Evolutionary conservation across 2,797 vertebrate species (phyloP), one percentile per base, ranked within the genome.

Genomic region (Sardinella longiceps): DNA sequence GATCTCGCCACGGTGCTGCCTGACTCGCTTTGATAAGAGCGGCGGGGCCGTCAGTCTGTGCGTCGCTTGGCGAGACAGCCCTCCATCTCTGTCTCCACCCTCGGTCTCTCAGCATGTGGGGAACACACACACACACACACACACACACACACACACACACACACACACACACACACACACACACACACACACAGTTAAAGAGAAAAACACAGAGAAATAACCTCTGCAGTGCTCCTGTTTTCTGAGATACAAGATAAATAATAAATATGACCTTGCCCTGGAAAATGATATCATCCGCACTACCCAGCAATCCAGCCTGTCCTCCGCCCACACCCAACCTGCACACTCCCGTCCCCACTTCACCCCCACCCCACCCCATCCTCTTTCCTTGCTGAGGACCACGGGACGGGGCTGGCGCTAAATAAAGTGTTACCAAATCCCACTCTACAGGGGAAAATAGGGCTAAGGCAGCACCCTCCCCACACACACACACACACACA

Each of bases 261-360:
- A 93, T 90, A 91, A 85, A 93, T 88, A 89, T 89, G 91, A 92
- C 91, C 90, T 93, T 92, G 91, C 86, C 83, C 53, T 70, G 37
- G 86, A 90, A 89, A 90, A 89, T 86, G 87, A 91, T 91, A 88
- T 85, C 30, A 83, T 84, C 63, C 45, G 80, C 10, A 28, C 3
- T 66, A 53, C 46, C 50, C 51, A 74, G 30, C 46, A 46, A 58
- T 53, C 56, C 74, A 83, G 46, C 56, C 30, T 53, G 80, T 70
- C 30, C 28, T 28, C 39, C 18, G 30, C 63, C 33, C 50, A 33
- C 53, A 25, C 37, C 51, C 82, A 82, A 33, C 83, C 66, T 70
- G 25, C 28, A 5, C 10, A 0, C 56, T 23, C 25, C n/a, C n/a
- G n/a, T 66, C 12, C 28, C 63, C 28, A 28, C 30, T 0, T 66